Conservation (phyloP, 2,113 vertebrate species). For the Aix galericulata region DNA sequence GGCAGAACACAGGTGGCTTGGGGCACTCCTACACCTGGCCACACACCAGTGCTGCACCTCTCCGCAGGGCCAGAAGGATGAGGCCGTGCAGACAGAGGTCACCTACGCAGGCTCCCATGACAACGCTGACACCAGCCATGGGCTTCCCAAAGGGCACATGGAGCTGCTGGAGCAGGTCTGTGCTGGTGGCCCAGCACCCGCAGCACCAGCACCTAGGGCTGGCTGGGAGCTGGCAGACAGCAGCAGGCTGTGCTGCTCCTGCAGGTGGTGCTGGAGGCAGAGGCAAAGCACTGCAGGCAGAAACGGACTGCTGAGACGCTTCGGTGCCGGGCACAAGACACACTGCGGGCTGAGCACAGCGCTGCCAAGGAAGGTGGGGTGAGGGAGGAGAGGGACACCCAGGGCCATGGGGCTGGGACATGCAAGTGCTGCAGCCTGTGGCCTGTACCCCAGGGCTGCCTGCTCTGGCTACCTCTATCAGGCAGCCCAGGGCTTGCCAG, state of each 20-base stretch:
- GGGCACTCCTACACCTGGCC: neutral
- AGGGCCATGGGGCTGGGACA: neutral
- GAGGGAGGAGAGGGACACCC: accelerated
- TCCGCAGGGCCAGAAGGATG: neutral
- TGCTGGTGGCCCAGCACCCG: too few relatives aligned
- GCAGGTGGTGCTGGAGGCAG: conserved; percentile 64
- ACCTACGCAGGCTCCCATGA: neutral
- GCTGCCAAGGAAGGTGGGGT: conserved; percentile 48
- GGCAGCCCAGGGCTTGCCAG: neutral
- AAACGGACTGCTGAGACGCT: conserved; percentile 66
- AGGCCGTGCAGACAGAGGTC: neutral
- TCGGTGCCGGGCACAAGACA: conserved; percentile 64
- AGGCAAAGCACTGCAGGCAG: conserved; percentile 54
- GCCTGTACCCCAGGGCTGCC: neutral
- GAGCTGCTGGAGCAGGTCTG: neutral
- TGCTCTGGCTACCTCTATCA: accelerated
- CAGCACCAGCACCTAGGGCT: neutral
- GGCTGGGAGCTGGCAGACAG: neutral
- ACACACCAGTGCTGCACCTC: neutral
- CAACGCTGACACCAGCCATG: accelerated
- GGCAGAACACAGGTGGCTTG: neutral
- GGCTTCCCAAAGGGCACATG: neutral
- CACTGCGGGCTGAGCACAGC: conserved; percentile 66
- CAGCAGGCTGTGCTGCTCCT: too few relatives aligned
- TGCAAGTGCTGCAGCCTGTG: neutral